Evolutionary conservation across 2,797 vertebrate genomes (phyloP).

Genomic region (Hozukius guyotensis): DNA sequence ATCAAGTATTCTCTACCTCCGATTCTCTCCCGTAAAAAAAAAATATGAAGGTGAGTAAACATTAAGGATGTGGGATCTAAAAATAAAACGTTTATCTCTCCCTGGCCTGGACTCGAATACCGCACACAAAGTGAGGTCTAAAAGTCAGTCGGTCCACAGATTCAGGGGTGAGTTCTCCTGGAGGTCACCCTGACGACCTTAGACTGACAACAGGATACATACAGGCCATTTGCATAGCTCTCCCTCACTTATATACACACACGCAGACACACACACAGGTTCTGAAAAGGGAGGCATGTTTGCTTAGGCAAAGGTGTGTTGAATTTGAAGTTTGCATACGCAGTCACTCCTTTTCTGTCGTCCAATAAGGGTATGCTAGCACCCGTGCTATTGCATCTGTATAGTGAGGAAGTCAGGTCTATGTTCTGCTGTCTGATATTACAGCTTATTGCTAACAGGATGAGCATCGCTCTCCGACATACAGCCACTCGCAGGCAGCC

Average conservation of each 20-base stretch:
- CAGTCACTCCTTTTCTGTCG: conserved; percentile 54
- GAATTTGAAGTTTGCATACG: conserved; percentile 73
- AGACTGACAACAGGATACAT: conserved; percentile 40
- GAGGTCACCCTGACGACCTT: conserved; percentile 34
- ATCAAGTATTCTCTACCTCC: conserved; percentile 66
- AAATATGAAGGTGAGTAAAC: conserved; percentile 58
- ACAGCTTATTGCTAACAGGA: conserved; percentile 80
- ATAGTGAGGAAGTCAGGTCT: conserved; percentile 65
- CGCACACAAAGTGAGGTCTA: conserved; percentile 45
- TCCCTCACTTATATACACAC: conserved; percentile 51
- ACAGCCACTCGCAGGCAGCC: conserved; percentile 60
- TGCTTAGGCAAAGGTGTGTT: conserved; percentile 74
- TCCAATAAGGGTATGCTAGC: conserved; percentile 69
- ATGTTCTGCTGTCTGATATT: conserved; percentile 70
- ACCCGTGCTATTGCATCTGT: conserved; percentile 77
- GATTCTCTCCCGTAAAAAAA: conserved; percentile 19
- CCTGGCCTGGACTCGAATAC: conserved; percentile 42
- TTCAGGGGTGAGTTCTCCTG: conserved; percentile 29
- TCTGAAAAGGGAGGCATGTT: conserved; percentile 55
- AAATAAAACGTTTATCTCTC: conserved; percentile 39
- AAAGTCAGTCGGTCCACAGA: conserved; percentile 43
- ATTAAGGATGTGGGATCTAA: conserved; percentile 45
- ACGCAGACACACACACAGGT: conserved; percentile 24
- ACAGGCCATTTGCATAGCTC: conserved; percentile 77
- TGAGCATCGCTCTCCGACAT: conserved; percentile 63